A percentile compares a stretch with the other conserved stretches of the same genome.
Evolutionary conservation across 2,113 vertebrate genomes (phyloP).

Genomic region (Silurus asotus): DNA sequence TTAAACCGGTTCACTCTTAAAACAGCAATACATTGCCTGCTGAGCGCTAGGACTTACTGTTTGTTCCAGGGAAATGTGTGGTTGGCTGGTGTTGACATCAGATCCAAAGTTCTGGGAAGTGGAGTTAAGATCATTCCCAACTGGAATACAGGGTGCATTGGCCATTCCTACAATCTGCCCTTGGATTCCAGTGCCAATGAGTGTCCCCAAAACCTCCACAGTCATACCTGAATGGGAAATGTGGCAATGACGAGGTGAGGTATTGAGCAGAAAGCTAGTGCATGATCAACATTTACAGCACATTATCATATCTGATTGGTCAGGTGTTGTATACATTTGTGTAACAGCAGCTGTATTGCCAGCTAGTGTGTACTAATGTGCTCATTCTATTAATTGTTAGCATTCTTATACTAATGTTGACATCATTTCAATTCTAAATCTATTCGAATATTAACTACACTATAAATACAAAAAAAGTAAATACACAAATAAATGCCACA

Average conservation of each 20-base stretch:
- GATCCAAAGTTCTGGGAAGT: conserved; percentile 51
- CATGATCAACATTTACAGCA: not conserved
- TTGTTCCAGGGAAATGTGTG: conserved; percentile 65
- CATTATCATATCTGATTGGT: not conserved
- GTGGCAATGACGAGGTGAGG: not conserved
- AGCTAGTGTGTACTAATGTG: not conserved
- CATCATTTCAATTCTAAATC: not conserved
- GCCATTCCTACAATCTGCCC: conserved; percentile 90
- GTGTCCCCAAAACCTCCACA: conserved; percentile 88
- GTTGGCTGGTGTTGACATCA: conserved; percentile 68
- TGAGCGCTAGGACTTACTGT: conserved; percentile 70
- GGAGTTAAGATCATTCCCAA: conserved; percentile 39
- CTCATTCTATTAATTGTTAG: not conserved
- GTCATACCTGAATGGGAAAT: conserved; percentile 83
- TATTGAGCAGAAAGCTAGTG: not conserved
- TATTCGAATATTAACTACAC: not conserved
- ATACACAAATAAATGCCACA: too few species aligned
- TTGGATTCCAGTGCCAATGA: conserved; percentile 91
- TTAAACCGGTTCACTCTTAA: not conserved
- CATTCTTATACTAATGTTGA: not conserved
- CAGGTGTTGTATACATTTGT: not conserved
- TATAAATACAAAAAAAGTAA: not conserved
- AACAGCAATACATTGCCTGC: not conserved
- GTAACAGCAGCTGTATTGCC: not conserved
- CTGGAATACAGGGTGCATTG: conserved; percentile 72